phyloP scores from a whole-genome alignment of 1,140 invertebrate genomes.

The Caenorhabditis remanei region DNA sequence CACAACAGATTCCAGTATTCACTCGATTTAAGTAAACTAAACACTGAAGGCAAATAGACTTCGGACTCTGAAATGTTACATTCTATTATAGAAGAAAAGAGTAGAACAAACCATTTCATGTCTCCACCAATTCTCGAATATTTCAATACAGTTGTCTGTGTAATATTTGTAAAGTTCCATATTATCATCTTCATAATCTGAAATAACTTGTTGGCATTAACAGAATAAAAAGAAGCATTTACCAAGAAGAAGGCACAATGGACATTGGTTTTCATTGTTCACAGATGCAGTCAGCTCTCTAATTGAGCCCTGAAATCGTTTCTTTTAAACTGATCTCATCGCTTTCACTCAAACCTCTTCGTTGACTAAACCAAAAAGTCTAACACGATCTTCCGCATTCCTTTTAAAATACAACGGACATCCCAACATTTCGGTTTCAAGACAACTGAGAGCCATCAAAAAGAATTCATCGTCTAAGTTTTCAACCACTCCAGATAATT shows the following conservation, averaged over 20 bases:
- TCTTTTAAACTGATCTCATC: not conserved
- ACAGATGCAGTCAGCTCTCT: too few relatives aligned
- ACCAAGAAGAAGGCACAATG: too few relatives aligned
- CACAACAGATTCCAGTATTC: not conserved
- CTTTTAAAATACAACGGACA: not conserved
- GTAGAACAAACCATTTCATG: not conserved
- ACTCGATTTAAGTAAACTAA: not conserved
- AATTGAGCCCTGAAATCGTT: too few relatives aligned
- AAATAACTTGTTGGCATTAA: not conserved
- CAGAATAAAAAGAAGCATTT: too few relatives aligned
- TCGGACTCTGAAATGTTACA: not conserved
- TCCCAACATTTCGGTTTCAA: not conserved
- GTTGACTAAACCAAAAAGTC: not conserved
- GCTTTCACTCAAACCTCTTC: not conserved
- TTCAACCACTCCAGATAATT: too few relatives aligned
- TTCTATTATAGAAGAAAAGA: not conserved
- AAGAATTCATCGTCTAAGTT: not conserved
- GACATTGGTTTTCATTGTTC: too few relatives aligned
- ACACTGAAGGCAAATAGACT: not conserved
- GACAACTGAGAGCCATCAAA: not conserved
- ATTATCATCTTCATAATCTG: not conserved
- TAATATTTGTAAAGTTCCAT: not conserved
- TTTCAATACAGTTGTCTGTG: not conserved
- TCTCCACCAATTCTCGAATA: conserved; percentile 13
- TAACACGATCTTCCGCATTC: not conserved